A percentile compares a stretch with the other conserved stretches of the same genome.
Evolutionary conservation across 1,140 invertebrate genomes (phyloP).

Genomic region (Myzus persicae): DNA sequence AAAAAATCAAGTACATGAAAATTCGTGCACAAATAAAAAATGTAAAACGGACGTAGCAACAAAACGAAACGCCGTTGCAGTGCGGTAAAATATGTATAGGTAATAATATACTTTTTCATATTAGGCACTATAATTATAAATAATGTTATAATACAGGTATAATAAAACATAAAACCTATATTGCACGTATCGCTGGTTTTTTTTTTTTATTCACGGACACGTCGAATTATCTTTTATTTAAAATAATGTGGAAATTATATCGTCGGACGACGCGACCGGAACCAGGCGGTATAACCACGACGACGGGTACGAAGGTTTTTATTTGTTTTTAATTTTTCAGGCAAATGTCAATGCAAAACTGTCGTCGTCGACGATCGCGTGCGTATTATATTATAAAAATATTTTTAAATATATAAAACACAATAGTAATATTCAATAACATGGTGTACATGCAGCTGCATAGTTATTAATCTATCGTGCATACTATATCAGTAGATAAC

Average conservation of each 20-base stretch:
- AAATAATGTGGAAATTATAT: neutral
- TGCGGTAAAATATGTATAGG: neutral
- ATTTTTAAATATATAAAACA: too few species aligned
- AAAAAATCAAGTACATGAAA: neutral
- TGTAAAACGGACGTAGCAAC: neutral
- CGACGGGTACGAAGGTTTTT: neutral
- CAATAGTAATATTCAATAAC: too few species aligned
- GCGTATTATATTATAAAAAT: neutral
- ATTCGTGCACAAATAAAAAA: neutral
- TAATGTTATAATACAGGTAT: neutral
- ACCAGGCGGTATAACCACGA: neutral
- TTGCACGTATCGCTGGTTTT: neutral
- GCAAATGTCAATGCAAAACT: neutral
- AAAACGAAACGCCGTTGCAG: neutral
- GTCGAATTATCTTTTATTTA: too few species aligned
- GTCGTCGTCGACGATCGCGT: neutral
- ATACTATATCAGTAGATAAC: neutral
- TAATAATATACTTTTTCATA: neutral
- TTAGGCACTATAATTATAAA: neutral
- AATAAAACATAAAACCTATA: neutral
- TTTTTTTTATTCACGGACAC: neutral
- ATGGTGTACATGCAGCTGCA: too few species aligned
- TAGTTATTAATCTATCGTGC: too few species aligned
- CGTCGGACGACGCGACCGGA: neutral
- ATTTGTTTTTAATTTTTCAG: neutral